These are phyloP conservation scores for Cloeon dipterum DNA, from an alignment of 2,888 invertebrate genomes.

Conservation along the genomic window DNA sequence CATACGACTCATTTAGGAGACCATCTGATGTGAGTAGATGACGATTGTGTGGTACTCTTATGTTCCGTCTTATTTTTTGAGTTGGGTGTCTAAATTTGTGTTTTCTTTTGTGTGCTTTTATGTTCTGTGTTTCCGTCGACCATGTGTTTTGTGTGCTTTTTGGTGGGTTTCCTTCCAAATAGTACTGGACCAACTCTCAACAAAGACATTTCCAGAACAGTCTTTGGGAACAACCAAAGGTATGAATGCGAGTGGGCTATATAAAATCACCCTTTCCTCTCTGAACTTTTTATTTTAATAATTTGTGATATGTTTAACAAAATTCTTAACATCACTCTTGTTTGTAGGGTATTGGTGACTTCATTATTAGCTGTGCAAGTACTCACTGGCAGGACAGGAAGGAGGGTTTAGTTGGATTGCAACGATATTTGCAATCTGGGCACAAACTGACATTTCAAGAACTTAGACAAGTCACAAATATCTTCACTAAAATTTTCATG, in stretches of 20 bases:
- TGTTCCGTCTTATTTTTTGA: too few relatives aligned
- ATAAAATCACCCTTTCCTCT: neutral
- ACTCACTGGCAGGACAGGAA: slow-evolving; percentile 89
- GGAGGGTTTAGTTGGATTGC: slow-evolving; percentile 68
- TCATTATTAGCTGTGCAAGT: slow-evolving; percentile 67
- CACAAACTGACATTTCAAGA: slow-evolving; percentile 41
- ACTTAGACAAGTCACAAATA: slow-evolving; percentile 67
- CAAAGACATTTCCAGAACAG: slow-evolving; percentile 1
- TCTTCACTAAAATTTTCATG: slow-evolving; percentile 91
- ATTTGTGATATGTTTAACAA: neutral
- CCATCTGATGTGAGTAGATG: slow-evolving; percentile 48
- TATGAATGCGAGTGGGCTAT: too few relatives aligned
- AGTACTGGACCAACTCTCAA: neutral
- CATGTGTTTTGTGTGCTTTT: too few relatives aligned
- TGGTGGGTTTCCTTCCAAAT: neutral
- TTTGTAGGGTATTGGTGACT: slow-evolving; percentile 54
- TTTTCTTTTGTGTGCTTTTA: neutral
- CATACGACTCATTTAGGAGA: slow-evolving; percentile 58
- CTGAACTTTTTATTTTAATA: neutral
- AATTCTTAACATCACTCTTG: slow-evolving; percentile 3
- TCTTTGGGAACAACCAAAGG: too few relatives aligned
- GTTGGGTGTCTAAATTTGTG: too few relatives aligned
- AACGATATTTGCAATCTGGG: slow-evolving; percentile 47
- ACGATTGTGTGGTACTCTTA: neutral
- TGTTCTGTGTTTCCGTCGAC: neutral